Percentiles rank a stretch among this genome's conserved stretches.
Conservation (phyloP, 2,888 invertebrate genomes). For the Drosophila seclusa region DNA sequence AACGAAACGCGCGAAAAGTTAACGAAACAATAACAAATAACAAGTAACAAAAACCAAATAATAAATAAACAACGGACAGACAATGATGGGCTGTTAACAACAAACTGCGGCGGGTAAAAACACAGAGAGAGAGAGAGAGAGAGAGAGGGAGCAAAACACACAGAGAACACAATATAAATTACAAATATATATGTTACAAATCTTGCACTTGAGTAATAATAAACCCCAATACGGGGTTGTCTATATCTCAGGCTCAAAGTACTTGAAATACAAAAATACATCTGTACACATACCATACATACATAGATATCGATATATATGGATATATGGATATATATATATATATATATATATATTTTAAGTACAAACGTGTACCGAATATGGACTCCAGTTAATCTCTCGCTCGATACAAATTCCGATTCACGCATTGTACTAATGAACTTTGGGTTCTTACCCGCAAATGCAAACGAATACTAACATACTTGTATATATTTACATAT, state of each 20-base stretch:
- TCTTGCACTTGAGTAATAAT: conserved; percentile 35
- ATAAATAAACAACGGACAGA: conserved; percentile 3
- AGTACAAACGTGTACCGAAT: conserved; percentile 24
- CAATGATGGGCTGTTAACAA: conserved; percentile 38
- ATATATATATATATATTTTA: conserved; percentile 1
- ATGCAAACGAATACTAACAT: conserved; percentile 1
- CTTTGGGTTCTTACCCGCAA: conserved; percentile 22
- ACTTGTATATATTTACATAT: conserved; percentile 2
- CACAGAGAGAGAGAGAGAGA: conserved; percentile 5
- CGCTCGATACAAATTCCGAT: conserved; percentile 26
- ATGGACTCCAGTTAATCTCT: conserved; percentile 39
- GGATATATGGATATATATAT: background rate
- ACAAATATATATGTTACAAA: conserved; percentile 1
- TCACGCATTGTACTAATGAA: conserved; percentile 32
- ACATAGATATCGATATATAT: background rate
- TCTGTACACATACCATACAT: background rate
- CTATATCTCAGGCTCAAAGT: conserved; percentile 27
- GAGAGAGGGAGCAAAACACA: background rate
- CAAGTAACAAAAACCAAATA: background rate
- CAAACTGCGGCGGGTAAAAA: conserved; percentile 43
- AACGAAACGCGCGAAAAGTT: conserved; percentile 50
- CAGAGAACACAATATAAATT: conserved; percentile 3
- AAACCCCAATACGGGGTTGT: conserved; percentile 30
- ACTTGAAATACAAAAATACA: conserved; percentile 1
- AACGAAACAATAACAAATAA: conserved; percentile 22